Percentiles rank a stretch among this genome's conserved stretches.
phyloP scores from a whole-genome alignment of 2,797 vertebrate species.

The Fundulus diaphanus region DNA sequence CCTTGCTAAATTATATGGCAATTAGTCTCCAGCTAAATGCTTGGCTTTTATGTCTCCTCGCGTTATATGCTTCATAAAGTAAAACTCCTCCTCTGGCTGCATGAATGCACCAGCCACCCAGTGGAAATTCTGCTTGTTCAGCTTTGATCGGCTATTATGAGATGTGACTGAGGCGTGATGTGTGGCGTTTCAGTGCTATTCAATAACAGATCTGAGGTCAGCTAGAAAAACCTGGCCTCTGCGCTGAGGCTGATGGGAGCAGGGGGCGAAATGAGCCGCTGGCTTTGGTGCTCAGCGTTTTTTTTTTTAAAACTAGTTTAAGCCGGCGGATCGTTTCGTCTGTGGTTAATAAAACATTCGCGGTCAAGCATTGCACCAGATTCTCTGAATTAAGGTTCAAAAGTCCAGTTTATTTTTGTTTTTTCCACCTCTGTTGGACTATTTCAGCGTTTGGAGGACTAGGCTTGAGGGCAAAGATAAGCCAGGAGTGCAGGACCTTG shows the following conservation, averaged over 20 bases:
- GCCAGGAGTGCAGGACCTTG: background rate
- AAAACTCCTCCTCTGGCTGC: background rate
- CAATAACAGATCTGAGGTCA: background rate
- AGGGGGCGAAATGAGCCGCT: background rate
- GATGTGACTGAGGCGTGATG: background rate
- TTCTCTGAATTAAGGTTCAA: conserved; percentile 4
- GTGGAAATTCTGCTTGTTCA: conserved; percentile 6
- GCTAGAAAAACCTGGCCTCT: background rate
- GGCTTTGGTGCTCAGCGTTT: background rate
- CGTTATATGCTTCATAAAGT: background rate
- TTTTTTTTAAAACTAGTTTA: background rate
- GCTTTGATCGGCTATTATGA: conserved; percentile 5
- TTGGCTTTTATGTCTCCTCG: background rate
- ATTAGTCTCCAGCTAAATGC: background rate
- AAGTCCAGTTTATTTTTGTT: conserved; percentile 1
- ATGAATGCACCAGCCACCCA: background rate
- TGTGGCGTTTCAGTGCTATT: background rate
- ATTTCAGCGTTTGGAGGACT: conserved; percentile 31
- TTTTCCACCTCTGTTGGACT: background rate
- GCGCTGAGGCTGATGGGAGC: background rate
- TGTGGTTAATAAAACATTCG: too few relatives aligned
- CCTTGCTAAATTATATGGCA: background rate
- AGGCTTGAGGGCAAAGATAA: conserved; percentile 11
- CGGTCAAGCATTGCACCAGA: background rate
- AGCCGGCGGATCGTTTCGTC: background rate